Evolutionary conservation across 2,888 invertebrate species (phyloP).

Genomic region (Argyresthia goedartella): DNA sequence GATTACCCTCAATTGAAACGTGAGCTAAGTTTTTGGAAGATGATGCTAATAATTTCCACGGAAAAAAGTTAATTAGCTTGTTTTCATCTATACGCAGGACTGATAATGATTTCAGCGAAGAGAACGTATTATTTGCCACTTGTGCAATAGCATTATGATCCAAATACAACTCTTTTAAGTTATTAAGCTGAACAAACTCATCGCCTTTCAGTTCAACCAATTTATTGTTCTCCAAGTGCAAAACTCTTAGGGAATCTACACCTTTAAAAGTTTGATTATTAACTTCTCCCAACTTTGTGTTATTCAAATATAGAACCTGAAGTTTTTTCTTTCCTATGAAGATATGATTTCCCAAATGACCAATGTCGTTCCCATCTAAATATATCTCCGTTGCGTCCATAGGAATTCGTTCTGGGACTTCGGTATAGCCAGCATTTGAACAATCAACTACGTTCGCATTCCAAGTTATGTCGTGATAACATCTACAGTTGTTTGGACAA

Average conservation of each 20-base stretch:
- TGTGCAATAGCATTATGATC: constrained; percentile 82
- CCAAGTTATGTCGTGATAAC: constrained; percentile 89
- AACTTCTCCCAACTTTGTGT: constrained; percentile 79
- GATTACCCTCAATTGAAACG: constrained; percentile 82
- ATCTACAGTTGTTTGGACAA: constrained; percentile 87
- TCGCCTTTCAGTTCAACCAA: constrained; percentile 80
- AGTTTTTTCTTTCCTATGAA: constrained; percentile 89
- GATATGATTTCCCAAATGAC: constrained; percentile 83
- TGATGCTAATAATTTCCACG: constrained; percentile 78
- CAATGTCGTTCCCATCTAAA: constrained; percentile 85
- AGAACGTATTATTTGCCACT: constrained; percentile 84
- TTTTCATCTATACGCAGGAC: constrained; percentile 83
- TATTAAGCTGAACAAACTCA: constrained; percentile 83
- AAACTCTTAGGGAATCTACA: constrained; percentile 76
- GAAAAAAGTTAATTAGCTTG: constrained; percentile 80
- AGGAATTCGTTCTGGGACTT: constrained; percentile 83
- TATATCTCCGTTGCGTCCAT: constrained; percentile 93
- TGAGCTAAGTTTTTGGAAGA: constrained; percentile 72
- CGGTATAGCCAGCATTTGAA: constrained; percentile 78
- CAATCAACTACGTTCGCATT: constrained; percentile 87
- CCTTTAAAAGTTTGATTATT: constrained; percentile 88
- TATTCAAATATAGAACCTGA: constrained; percentile 81
- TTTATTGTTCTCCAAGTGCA: constrained; percentile 84
- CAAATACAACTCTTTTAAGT: constrained; percentile 81
- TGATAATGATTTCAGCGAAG: constrained; percentile 78